Evolutionary conservation across 2,113 vertebrate genomes (phyloP).

Genomic region (Martes martes): DNA sequence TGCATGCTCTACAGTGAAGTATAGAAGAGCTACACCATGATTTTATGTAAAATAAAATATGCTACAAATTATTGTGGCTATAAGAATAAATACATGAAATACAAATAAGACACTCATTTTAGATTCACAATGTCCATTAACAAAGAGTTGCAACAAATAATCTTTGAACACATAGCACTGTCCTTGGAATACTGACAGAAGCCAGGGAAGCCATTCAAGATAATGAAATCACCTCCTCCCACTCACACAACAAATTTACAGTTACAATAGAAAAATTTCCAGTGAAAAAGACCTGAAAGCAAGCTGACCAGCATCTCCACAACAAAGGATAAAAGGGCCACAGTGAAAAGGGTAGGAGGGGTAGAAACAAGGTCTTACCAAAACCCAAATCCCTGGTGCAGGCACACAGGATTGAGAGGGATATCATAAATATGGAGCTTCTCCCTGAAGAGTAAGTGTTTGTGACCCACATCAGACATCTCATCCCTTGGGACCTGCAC

Average conservation of each 20-base stretch:
- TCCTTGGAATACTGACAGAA: not conserved
- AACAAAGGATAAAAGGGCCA: not conserved
- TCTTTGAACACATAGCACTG: not conserved
- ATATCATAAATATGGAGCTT: not conserved
- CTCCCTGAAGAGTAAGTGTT: not conserved
- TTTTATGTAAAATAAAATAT: not conserved
- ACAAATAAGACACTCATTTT: not conserved
- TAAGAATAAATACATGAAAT: not conserved
- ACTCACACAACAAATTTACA: not conserved
- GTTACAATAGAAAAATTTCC: not conserved
- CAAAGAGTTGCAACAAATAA: not conserved
- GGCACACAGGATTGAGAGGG: not conserved
- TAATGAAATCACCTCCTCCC: not conserved
- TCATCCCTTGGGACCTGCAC: not conserved
- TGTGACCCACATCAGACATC: not conserved
- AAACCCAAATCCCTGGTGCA: not conserved
- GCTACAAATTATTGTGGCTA: not conserved
- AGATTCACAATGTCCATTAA: not conserved
- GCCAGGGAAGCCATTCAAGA: not conserved
- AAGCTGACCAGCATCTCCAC: not conserved
- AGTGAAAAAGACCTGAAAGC: not conserved
- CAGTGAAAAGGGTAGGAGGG: not conserved
- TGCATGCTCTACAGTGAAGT: not conserved
- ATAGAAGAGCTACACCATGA: not conserved
- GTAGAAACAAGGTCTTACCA: not conserved